Evolutionary conservation across 2,797 vertebrate species (phyloP).

Genomic region (Periparus ater): DNA sequence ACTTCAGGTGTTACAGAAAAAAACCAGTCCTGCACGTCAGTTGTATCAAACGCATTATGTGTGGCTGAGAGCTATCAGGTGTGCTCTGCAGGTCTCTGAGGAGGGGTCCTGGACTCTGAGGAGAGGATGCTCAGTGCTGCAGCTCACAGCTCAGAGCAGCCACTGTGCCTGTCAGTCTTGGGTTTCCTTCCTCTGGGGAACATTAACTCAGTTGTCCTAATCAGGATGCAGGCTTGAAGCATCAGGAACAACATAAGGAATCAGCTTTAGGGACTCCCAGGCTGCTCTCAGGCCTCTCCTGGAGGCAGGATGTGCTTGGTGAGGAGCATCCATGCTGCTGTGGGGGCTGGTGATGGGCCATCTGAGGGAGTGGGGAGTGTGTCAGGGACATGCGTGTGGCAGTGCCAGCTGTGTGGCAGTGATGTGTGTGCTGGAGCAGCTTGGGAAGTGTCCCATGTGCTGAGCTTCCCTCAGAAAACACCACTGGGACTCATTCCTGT

Average conservation of each 20-base stretch:
- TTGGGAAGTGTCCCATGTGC: neutral
- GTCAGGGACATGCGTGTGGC: neutral
- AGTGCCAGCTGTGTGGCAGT: neutral
- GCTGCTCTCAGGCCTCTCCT: neutral
- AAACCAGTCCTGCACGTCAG: rapidly evolving
- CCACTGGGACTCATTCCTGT: rapidly evolving
- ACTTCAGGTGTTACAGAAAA: neutral
- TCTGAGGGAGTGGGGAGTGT: neutral
- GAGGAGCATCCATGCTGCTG: neutral
- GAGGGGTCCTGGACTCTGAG: neutral
- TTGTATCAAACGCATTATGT: rapidly evolving
- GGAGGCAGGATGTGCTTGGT: neutral
- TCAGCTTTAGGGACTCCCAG: neutral
- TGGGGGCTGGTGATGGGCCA: neutral
- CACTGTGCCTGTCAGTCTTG: neutral
- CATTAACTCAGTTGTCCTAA: neutral
- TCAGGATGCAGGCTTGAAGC: neutral
- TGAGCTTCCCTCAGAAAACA: neutral
- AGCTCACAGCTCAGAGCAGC: neutral
- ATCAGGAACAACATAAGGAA: neutral
- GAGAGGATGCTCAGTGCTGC: neutral
- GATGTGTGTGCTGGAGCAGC: neutral
- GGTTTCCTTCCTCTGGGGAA: neutral
- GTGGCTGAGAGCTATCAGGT: neutral
- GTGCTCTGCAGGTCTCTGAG: neutral